Conservation (phyloP, 2,113 vertebrate species). For the Lamprologus callipterus region DNA sequence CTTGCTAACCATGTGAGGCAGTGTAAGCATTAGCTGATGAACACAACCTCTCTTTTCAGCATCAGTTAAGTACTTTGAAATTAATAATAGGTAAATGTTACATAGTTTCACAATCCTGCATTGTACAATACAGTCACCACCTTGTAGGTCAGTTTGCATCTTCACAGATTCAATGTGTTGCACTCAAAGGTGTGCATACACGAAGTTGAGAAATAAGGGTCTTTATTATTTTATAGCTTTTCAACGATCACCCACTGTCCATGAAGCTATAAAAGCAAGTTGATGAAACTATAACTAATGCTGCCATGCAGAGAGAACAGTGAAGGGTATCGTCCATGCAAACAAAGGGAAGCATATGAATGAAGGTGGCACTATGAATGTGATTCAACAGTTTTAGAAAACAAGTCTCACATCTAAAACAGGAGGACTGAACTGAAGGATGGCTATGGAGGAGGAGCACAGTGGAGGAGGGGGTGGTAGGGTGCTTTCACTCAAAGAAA, state of each 20-base stretch:
- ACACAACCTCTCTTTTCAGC: background rate
- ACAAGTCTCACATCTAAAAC: constrained; percentile 24
- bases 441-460: background rate
- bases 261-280: background rate
- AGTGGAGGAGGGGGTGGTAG: background rate
- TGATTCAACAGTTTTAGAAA: background rate
- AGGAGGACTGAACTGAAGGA: constrained; percentile 19
- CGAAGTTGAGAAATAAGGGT: background rate
- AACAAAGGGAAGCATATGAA: background rate
- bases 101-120: background rate
- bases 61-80: background rate
- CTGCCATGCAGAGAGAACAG: background rate
- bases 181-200: background rate
- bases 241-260: background rate
- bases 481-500: constrained; percentile 46
- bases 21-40: background rate
- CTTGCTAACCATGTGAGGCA: background rate
- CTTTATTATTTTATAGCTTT: background rate
- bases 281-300: background rate
- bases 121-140: background rate
- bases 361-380: constrained; percentile 23
- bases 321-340: background rate
- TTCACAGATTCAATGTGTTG: background rate
- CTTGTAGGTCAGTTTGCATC: background rate
- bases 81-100: background rate